phyloP scores from a whole-genome alignment of 2,888 invertebrate genomes.

The Empis livida region DNA sequence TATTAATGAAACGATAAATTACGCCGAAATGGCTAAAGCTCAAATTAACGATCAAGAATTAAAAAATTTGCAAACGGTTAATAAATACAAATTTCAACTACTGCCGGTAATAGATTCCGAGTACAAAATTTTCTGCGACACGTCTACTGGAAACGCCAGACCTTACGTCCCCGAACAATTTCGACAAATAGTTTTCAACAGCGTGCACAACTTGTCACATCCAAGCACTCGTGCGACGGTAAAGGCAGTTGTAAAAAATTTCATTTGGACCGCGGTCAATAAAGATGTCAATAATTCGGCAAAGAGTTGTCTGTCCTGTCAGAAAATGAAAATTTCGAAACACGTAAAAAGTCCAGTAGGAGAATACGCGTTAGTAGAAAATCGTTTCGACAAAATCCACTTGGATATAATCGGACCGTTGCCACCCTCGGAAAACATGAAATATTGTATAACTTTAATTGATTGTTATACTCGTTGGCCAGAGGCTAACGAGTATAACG shows the following conservation, averaged over 20 bases:
- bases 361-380: background rate
- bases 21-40: background rate
- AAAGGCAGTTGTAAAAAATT: background rate
- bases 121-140: background rate
- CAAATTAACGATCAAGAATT: background rate
- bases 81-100: background rate
- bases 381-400: background rate
- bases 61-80: background rate
- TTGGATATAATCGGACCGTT: background rate
- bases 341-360: background rate
- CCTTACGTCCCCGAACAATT: background rate
- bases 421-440: background rate
- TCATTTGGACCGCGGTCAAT: background rate
- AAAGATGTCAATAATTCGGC: background rate
- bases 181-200: background rate
- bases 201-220: background rate
- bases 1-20: background rate
- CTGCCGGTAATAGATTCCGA: background rate
- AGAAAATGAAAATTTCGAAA: background rate
- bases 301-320: background rate
- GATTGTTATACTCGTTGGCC: background rate
- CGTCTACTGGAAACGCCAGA: background rate
- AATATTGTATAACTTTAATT: too few species aligned
- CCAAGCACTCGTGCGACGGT: background rate
- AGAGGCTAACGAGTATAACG: background rate